phyloP scores from a whole-genome alignment of 2,888 invertebrate species.

The Leucophenga montana region DNA sequence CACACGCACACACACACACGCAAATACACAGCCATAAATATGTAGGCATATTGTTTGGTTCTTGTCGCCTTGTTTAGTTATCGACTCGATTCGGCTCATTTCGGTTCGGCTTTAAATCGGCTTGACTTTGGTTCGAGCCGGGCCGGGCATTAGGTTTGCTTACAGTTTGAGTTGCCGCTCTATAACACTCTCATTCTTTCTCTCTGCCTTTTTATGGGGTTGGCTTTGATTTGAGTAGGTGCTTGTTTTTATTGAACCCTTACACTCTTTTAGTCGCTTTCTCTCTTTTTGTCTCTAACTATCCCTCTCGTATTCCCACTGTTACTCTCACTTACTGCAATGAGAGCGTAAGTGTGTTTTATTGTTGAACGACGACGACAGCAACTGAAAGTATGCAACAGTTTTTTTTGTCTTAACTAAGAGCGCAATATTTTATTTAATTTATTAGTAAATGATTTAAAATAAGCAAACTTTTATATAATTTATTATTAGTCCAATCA shows the following conservation, averaged over 20 bases:
- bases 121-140: neutral
- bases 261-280: neutral
- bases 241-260: conserved; percentile 30
- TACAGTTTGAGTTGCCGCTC: conserved; percentile 14
- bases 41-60: neutral
- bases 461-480: neutral
- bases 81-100: conserved; percentile 9
- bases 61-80: conserved; percentile 22
- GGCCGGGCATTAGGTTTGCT: neutral
- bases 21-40: neutral
- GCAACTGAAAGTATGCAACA: conserved; percentile 59
- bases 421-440: neutral
- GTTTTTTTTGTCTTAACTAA: conserved; percentile 48
- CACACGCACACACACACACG: conserved; percentile 4
- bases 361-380: neutral
- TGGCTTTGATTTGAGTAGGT: conserved; percentile 25
- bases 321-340: conserved; percentile 24
- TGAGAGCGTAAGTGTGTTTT: neutral
- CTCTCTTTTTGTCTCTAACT: conserved; percentile 6
- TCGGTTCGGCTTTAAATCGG: neutral
- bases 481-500: neutral
- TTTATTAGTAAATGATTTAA: neutral
- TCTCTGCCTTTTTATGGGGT: neutral
- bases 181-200: neutral
- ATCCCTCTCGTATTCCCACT: neutral